These are phyloP conservation scores for Lineus longissimus DNA, from an alignment of 1,140 invertebrate species.

Conservation along the genomic window DNA sequence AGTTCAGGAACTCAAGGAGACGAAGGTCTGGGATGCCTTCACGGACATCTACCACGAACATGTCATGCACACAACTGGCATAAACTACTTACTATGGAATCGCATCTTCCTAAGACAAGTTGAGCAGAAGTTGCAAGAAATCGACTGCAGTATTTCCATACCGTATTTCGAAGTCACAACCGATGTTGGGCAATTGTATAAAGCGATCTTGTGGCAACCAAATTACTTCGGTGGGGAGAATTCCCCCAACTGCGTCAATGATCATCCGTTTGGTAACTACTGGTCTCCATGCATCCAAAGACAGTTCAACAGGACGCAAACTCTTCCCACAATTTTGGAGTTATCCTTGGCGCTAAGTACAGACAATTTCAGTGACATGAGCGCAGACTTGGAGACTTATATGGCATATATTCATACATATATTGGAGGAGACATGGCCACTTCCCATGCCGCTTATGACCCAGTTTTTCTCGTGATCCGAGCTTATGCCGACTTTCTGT, in stretches of 20 bases:
- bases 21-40: conserved; percentile 38
- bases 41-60: conserved; percentile 44
- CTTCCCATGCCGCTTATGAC: conserved; percentile 38
- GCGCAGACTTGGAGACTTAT: conserved; percentile 36
- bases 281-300: conserved; percentile 45
- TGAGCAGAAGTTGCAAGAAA: conserved; percentile 40
- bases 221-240: conserved; percentile 44
- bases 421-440: conserved; percentile 47
- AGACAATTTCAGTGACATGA: conserved; percentile 43
- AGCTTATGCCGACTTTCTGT: conserved; percentile 44
- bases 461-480: conserved; percentile 45
- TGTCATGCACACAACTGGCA: conserved; percentile 41
- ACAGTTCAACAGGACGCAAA: conserved; percentile 37
- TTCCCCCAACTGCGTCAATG: conserved; percentile 32
- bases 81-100: conserved; percentile 44
- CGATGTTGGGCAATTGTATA: conserved; percentile 39
- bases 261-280: conserved; percentile 41
- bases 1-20: conserved; percentile 29
- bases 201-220: conserved; percentile 46
- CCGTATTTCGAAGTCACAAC: conserved; percentile 50
- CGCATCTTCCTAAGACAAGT: conserved; percentile 36
- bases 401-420: conserved; percentile 39
- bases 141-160: conserved; percentile 41
- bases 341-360: conserved; percentile 36
- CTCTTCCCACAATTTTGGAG: conserved; percentile 40